These are phyloP conservation scores for Marasmarcha lunaedactyla DNA, from an alignment of 2,888 invertebrate genomes.

Conservation along the genomic window DNA sequence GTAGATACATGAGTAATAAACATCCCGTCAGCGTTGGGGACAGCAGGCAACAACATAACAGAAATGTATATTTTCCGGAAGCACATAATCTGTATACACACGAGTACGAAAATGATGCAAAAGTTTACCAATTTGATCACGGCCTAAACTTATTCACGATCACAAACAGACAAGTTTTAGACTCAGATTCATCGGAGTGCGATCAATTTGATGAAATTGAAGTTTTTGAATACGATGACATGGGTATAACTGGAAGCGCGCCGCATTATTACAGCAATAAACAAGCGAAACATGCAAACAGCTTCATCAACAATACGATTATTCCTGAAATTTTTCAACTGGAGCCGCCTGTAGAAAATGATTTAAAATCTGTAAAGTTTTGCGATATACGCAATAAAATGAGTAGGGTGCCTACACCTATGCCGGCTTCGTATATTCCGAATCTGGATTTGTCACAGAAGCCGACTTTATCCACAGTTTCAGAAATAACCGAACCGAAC, in stretches of 20 bases:
- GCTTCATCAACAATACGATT: background rate
- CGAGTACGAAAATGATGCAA: background rate
- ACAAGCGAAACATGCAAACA: background rate
- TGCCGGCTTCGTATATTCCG: conserved; percentile 33
- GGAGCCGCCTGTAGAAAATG: background rate
- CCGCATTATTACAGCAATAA: background rate
- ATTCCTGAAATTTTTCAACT: background rate
- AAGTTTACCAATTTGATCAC: background rate
- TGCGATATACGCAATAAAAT: background rate
- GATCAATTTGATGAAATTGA: background rate
- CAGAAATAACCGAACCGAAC: conserved; percentile 40
- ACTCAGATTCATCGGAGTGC: background rate
- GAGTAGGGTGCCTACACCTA: conserved; percentile 33
- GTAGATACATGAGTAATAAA: no score
- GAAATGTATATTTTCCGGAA: background rate
- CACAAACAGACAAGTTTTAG: background rate
- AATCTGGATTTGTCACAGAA: conserved; percentile 33
- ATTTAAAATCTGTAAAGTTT: no score
- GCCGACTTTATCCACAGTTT: conserved; percentile 42
- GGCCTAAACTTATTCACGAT: background rate
- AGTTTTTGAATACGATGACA: background rate
- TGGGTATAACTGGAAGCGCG: conserved; percentile 5
- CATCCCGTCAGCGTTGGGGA: no score
- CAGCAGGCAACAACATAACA: background rate
- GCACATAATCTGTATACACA: background rate